Conservation (phyloP, 2,797 vertebrate species). For the Hydrocynus forskahlii region DNA sequence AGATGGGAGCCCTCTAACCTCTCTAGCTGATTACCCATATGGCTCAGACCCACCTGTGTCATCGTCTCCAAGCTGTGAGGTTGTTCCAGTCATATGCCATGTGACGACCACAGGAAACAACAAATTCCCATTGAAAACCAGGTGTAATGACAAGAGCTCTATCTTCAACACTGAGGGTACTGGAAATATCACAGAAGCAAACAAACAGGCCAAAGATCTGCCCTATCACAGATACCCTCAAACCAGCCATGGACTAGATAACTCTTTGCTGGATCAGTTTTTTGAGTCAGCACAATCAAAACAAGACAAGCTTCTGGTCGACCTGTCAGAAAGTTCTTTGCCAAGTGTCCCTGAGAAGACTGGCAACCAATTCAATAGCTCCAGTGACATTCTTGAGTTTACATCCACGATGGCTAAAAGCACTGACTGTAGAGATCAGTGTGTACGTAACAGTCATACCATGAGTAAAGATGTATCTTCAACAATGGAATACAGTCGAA, state of each 20-base stretch:
- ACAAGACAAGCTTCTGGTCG: conserved; percentile 1
- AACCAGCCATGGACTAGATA: conserved; percentile 3
- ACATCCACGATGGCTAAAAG: not conserved
- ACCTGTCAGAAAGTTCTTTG: not conserved
- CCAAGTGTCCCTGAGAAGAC: not conserved
- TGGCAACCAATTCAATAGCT: not conserved
- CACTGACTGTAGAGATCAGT: not conserved
- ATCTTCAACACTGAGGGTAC: not conserved
- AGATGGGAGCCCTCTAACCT: not conserved
- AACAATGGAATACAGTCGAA: not conserved
- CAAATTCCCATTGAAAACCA: not conserved
- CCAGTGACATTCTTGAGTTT: not conserved
- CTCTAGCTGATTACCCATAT: not conserved
- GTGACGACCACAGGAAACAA: not conserved
- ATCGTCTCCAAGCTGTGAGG: conserved; percentile 28
- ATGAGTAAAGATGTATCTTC: not conserved
- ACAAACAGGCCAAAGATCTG: not conserved
- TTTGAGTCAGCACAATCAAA: not conserved
- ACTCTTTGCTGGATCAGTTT: not conserved
- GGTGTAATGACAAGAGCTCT: no score
- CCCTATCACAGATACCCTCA: not conserved
- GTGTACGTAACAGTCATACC: not conserved
- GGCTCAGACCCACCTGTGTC: conserved; percentile 2
- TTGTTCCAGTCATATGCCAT: conserved; percentile 43
- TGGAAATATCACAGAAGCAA: not conserved